Evolutionary conservation across 2,797 vertebrate species (phyloP), one percentile per base, ranked within the genome.

Genomic region (Danio jaintianensis): DNA sequence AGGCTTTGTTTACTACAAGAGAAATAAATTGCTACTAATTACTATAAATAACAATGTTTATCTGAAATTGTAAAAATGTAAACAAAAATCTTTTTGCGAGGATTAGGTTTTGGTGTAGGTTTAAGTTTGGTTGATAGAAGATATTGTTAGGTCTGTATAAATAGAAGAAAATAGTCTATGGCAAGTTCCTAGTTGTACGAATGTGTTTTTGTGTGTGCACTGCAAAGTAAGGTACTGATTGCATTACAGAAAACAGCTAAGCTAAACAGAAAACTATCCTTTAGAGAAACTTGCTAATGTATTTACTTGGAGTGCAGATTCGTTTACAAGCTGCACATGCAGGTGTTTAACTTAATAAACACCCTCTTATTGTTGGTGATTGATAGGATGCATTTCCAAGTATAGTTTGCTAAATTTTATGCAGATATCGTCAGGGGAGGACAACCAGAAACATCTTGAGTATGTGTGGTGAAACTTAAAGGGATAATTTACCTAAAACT

Each of bases 361-460:
- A 53, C 16, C 15, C 53, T 59, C 56, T 70, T 40, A 53, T 53
- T 53, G 48, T 36, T 70, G 67, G 48, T 16, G 40, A 53, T 40
- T 53, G 3, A 40, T 69, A 70, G 48, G 48, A 70, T 70, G 16
- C 29, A n/a, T 70, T 69, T 70, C 10, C 67, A 40, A 36, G 36
- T 40, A 53, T 69, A 53, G 48, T 53, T 52, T 52, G 29, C 16
- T 38, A 16, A 52, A 52, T 52, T 69, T 0, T 50, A 69, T 52
- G 15, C 38, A 52, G 22, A 9, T 3, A 18, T 52, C 16, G 10
- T 69, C 29, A 69, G 16, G 6, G 10, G 62, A 22, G 2, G 29
- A 55, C 76, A 70, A 12, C n/a, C 58, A 81, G 80, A 43, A 80
- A 74, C 7, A 13, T 5, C 29, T 18, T 48, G 22, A 64, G 18